Evolutionary conservation across 2,888 invertebrate species (phyloP).

Genomic region (Gisinianus flammeolus): DNA sequence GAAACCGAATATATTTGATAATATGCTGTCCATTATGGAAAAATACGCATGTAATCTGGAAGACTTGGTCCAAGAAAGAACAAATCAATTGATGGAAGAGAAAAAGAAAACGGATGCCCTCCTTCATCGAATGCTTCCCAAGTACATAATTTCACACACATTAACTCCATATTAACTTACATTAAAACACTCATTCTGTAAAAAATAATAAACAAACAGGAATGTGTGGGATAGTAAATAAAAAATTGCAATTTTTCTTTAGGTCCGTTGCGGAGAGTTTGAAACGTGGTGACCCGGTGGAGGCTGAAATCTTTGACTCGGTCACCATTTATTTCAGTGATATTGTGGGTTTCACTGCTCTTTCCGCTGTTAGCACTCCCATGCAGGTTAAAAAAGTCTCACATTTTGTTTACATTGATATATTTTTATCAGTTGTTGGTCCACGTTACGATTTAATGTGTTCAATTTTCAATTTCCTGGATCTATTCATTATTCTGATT

Average conservation of each 20-base stretch:
- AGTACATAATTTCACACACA: constrained; percentile 64
- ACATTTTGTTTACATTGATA: background rate
- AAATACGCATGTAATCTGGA: constrained; percentile 88
- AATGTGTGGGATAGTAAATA: background rate
- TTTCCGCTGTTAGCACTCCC: constrained; percentile 80
- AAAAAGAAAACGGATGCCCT: constrained; percentile 84
- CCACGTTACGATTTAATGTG: background rate
- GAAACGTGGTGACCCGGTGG: constrained; percentile 77
- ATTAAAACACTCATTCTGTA: background rate
- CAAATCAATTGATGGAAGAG: constrained; percentile 79
- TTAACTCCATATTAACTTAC: background rate
- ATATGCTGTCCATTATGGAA: constrained; percentile 89
- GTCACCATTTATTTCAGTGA: constrained; percentile 86
- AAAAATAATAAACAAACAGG: background rate
- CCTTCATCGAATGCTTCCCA: constrained; percentile 83
- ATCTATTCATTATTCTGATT: background rate
- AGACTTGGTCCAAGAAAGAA: constrained; percentile 80
- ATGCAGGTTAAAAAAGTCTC: constrained; percentile 70
- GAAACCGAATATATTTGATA: constrained; percentile 85
- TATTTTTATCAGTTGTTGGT: too few relatives aligned
- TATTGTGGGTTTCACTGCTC: constrained; percentile 80
- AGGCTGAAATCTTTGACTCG: constrained; percentile 80
- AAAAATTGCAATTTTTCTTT: background rate
- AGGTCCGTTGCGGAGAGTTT: constrained; percentile 81
- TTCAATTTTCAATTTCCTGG: background rate